These are phyloP conservation scores for Acipenser transmontanus DNA, from an alignment of 2,797 vertebrate species.

Conservation along the genomic window DNA sequence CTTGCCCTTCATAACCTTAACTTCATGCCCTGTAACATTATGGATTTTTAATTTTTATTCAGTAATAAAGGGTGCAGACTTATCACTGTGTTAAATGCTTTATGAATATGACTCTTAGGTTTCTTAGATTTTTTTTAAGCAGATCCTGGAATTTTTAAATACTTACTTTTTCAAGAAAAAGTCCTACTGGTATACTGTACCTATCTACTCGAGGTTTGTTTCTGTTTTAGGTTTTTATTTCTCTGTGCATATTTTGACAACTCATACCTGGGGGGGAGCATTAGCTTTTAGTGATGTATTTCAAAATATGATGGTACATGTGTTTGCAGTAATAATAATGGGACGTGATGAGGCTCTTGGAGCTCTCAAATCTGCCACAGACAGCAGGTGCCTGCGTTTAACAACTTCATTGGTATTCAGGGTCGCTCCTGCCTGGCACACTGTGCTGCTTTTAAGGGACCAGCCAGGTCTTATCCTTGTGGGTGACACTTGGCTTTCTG, in stretches of 20 bases:
- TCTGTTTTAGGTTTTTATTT: too few species aligned
- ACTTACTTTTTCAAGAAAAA: too few species aligned
- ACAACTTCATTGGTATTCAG: constrained; percentile 66
- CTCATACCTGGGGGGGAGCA: not conserved
- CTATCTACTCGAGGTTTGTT: too few species aligned
- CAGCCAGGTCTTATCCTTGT: constrained; percentile 27
- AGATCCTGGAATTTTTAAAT: too few species aligned
- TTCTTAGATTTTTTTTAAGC: too few species aligned
- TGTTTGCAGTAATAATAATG: constrained; percentile 48
- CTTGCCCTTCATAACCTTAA: too few species aligned
- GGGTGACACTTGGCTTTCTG: constrained; percentile 38
- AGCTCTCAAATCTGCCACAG: constrained; percentile 50
- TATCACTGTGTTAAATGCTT: too few species aligned
- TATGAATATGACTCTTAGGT: too few species aligned
- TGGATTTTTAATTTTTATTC: too few species aligned
- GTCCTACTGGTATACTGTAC: too few species aligned
- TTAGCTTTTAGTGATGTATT: not conserved
- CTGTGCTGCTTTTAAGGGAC: not conserved
- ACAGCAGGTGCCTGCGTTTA: constrained; percentile 49
- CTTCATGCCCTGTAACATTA: too few species aligned
- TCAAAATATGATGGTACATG: constrained; percentile 40
- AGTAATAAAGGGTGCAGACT: too few species aligned
- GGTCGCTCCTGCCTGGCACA: constrained; percentile 34
- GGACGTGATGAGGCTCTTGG: constrained; percentile 47
- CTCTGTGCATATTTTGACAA: not conserved